phyloP scores from a whole-genome alignment of 2,888 invertebrate genomes.

The Drosophila infuscata region DNA sequence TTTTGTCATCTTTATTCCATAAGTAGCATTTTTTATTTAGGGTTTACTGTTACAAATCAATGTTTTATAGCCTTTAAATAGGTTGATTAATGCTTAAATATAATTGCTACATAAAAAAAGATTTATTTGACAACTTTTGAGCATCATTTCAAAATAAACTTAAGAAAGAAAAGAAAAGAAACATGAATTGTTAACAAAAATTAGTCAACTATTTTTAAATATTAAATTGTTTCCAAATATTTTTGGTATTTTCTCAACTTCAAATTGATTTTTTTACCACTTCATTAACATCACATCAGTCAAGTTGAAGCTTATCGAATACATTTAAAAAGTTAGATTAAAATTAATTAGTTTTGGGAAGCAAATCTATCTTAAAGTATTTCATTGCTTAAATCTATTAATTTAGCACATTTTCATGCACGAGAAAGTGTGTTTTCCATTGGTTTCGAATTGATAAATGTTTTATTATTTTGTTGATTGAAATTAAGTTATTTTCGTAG shows the following conservation, averaged over 20 bases:
- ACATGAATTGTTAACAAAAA: not conserved
- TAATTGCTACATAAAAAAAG: not conserved
- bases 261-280: not conserved
- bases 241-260: not conserved
- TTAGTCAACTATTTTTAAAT: not conserved
- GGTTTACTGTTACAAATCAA: too few species aligned
- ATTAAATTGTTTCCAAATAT: not conserved
- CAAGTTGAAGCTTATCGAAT: not conserved
- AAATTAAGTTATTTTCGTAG: not conserved
- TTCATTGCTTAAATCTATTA: not conserved
- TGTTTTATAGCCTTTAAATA: too few species aligned
- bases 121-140: not conserved
- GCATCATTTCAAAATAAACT: not conserved
- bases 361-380: not conserved
- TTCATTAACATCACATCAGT: not conserved
- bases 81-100: too few species aligned
- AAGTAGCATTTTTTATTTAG: too few species aligned
- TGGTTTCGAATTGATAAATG: not conserved
- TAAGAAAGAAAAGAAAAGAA: not conserved
- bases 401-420: not conserved
- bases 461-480: not conserved
- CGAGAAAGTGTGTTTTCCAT: not conserved
- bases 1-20: not conserved
- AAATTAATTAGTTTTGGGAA: not conserved
- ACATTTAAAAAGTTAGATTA: not conserved